Percentiles rank a stretch among this genome's conserved stretches.
phyloP scores from a whole-genome alignment of 2,113 vertebrate genomes.

The Gasterosteus nipponicus region DNA sequence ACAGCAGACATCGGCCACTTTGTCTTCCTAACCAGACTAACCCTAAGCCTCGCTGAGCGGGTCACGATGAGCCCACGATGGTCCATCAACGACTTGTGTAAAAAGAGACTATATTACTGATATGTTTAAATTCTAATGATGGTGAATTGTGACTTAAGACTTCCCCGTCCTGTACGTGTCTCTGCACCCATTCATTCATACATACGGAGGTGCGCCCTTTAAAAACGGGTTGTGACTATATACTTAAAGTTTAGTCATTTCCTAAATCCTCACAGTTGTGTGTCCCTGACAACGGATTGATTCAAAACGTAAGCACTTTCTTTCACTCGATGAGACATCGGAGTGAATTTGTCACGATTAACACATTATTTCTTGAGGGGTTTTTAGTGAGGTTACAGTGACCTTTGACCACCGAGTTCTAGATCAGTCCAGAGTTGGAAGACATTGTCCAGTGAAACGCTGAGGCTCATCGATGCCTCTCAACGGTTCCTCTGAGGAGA shows the following conservation, averaged over 20 bases:
- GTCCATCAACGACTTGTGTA: background rate
- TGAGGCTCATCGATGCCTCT: background rate
- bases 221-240: background rate
- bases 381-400: background rate
- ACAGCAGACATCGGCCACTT: slow-evolving; percentile 26
- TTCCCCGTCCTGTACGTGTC: background rate
- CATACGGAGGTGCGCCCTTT: background rate
- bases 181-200: background rate
- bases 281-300: background rate
- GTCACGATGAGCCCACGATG: background rate
- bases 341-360: background rate
- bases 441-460: background rate
- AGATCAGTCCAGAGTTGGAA: background rate
- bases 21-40: slow-evolving; percentile 25
- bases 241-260: background rate
- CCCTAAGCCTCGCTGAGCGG: background rate
- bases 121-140: background rate
- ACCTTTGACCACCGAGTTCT: background rate
- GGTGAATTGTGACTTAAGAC: background rate
- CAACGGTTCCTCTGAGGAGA: too few species aligned
- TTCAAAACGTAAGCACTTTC: background rate
- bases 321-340: background rate
- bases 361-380: background rate
- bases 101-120: background rate
- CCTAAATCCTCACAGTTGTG: background rate